Conservation (phyloP, 2,797 vertebrate genomes). For the Pipistrellus pipistrellus region DNA sequence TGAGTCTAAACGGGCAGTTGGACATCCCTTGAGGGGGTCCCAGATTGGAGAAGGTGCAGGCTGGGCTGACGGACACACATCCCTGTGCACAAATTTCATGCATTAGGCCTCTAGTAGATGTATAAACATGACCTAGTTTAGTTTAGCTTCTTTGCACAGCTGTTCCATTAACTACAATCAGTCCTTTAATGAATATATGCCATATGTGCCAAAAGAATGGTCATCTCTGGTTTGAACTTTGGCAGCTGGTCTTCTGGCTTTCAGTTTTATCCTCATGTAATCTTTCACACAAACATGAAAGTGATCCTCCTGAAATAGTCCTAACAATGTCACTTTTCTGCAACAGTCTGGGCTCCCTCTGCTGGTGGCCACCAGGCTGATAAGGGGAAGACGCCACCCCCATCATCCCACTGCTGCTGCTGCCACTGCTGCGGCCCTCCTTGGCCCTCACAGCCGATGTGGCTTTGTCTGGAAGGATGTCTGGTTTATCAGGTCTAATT, state of each 20-base stretch:
- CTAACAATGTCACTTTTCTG: not conserved
- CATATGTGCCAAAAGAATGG: conserved; percentile 36
- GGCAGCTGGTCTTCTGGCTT: conserved; percentile 34
- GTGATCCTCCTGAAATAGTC: conserved; percentile 40
- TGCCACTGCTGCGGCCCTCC: too few relatives aligned
- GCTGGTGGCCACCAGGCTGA: too few relatives aligned
- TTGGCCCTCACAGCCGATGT: too few relatives aligned
- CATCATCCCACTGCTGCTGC: too few relatives aligned
- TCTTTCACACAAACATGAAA: not conserved
- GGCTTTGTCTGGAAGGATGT: too few relatives aligned
- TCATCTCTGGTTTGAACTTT: conserved; percentile 54
- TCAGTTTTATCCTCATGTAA: conserved; percentile 37
- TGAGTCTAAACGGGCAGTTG: too few relatives aligned
- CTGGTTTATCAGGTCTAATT: too few relatives aligned
- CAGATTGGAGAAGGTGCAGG: too few relatives aligned
- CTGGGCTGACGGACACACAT: too few relatives aligned
- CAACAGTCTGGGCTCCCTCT: not conserved
- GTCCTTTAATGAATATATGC: conserved; percentile 53
- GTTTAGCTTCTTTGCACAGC: conserved; percentile 59
- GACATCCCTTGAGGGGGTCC: too few relatives aligned
- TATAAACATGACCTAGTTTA: conserved; percentile 48
- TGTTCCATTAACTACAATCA: conserved; percentile 56
- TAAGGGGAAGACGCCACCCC: too few relatives aligned
- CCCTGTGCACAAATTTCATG: too few relatives aligned
- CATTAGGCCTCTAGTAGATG: not conserved